Base-by-base conservation (phyloP, 2,888 invertebrate genomes). In the Megamerina dolium region DNA sequence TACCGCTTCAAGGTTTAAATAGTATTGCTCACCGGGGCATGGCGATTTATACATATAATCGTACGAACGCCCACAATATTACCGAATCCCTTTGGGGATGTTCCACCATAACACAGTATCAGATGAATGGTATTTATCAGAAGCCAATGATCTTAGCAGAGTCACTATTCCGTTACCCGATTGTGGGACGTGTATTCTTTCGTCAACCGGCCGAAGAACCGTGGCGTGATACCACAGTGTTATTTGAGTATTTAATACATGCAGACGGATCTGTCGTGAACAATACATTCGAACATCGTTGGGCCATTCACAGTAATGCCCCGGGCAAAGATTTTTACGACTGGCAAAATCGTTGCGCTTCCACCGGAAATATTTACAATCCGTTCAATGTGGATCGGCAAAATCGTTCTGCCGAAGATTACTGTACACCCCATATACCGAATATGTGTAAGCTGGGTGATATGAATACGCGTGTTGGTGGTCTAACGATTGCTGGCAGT, bases 321-420 rank as follows among this genome's bases (percentile, higher is more conserved):
- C 87, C 91, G 0, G 90, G 88, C 14, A 80, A 79, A 47, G 94
- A 94, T 71, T 93, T 85, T 70, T 91, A 91, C 68, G 88, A 90
- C 70, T 93, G 92, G 93, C 85, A 85, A 20, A 82, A 77, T 32
- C 74, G 93, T 27, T 92, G 93, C 64, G 71, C 88, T 9, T 88
- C 88, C 53, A 79, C 88, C 1, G 91, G 88, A 5, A 64, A 62
- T 1, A 74, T 81, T n/a, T 87, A 77, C 63, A 87, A 93, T 72
- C 93, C 93, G 0, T 82, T 82, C 56, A 79, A 81, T 54, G 74
- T 85, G 18, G 78, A 80, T 48, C 79, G 83, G 69, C 79, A 82
- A 61, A 72, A 77, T 16, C 70, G 75, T n/a, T 75, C 78, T 18
- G 76, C 75, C 0, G 76, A 79, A 53, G 67, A 73, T 23, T 77